phyloP scores from a whole-genome alignment of 1,140 invertebrate genomes.

The Chymomyza costata region DNA sequence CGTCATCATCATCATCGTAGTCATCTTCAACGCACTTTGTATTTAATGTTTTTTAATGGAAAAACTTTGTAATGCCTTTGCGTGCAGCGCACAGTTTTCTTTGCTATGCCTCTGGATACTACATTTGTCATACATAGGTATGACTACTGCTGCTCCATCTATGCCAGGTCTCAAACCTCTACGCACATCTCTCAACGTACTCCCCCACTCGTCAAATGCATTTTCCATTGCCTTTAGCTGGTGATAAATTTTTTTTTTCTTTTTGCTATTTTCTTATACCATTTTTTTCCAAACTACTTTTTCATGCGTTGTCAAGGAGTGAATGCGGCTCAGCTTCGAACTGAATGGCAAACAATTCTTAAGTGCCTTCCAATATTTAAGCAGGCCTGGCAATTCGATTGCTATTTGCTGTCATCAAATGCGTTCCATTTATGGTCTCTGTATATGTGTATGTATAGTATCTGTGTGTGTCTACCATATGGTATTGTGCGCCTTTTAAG shows the following conservation, averaged over 20 bases:
- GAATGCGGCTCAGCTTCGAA: constrained; percentile 21
- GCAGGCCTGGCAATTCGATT: constrained; percentile 52
- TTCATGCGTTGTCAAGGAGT: constrained; percentile 16
- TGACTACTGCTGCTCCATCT: not conserved
- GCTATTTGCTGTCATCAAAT: constrained; percentile 49
- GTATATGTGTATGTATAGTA: not conserved
- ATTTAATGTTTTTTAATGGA: constrained; percentile 54
- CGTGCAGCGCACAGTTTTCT: constrained; percentile 34
- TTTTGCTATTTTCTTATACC: not conserved
- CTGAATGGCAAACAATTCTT: constrained; percentile 46
- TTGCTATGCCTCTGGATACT: no score
- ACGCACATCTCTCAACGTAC: constrained; percentile 15
- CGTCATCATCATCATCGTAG: constrained; percentile 5
- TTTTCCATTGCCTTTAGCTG: no score
- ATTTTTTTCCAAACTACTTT: no score
- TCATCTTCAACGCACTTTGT: constrained; percentile 42
- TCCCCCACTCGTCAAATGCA: constrained; percentile 3
- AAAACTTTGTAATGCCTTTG: constrained; percentile 43
- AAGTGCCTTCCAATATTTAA: constrained; percentile 56
- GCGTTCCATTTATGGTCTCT: constrained; percentile 25
- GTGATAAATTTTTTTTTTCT: not conserved
- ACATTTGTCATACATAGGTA: constrained; percentile 36
- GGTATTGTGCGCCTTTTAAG: constrained; percentile 33
- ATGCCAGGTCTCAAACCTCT: constrained; percentile 13
- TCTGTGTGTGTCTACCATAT: not conserved